phyloP scores from a whole-genome alignment of 2,113 vertebrate species.

The human region DNA sequence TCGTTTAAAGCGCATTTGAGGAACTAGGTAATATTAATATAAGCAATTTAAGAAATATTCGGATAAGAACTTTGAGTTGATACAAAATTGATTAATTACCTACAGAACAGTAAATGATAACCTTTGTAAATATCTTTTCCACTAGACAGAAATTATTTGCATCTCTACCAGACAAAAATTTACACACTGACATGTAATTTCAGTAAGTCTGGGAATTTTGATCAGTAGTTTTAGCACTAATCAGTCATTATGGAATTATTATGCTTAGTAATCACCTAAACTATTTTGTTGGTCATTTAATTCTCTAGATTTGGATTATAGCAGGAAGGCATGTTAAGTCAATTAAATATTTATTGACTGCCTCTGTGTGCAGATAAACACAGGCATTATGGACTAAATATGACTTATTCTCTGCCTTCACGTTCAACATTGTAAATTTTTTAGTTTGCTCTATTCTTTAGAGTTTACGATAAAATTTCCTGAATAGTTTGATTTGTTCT shows the following conservation, averaged over 20 bases:
- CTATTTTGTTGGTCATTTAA: slow-evolving; percentile 11
- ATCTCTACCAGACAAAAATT: background rate
- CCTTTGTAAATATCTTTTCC: background rate
- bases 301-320: slow-evolving; percentile 9
- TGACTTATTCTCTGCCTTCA: background rate
- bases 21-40: background rate
- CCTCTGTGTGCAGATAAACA: background rate
- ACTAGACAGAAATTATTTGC: slow-evolving; percentile 22
- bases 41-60: slow-evolving; percentile 7
- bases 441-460: background rate
- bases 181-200: background rate
- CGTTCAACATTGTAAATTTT: background rate
- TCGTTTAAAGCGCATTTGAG: background rate
- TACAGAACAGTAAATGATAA: background rate
- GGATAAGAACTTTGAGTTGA: background rate
- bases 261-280: background rate
- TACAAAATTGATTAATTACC: background rate
- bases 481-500: slow-evolving; percentile 11
- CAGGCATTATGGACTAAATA: background rate
- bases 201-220: background rate
- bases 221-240: background rate
- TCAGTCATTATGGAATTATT: background rate
- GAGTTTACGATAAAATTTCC: background rate
- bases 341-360: background rate
- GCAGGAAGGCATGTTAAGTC: background rate